Conservation (phyloP, 2,888 invertebrate genomes). For the Drosophila multiciliata region DNA sequence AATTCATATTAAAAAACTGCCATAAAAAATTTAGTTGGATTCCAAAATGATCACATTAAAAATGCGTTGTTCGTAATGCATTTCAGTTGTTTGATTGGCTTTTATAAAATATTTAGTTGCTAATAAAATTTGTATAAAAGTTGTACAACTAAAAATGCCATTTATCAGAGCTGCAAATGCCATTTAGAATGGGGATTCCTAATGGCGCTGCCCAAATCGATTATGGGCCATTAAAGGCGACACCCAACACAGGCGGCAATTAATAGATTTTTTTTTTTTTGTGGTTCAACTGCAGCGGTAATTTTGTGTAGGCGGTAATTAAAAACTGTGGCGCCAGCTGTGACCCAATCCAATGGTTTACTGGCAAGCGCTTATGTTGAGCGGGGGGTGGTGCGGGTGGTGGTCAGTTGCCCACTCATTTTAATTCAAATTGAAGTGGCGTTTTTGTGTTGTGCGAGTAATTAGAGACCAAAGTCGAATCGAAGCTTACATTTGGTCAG, state of each 20-base stretch:
- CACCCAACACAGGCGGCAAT: slow-evolving; percentile 57
- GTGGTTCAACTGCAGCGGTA: slow-evolving; percentile 55
- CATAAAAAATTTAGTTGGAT: too few relatives aligned
- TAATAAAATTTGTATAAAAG: neutral
- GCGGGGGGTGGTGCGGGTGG: neutral
- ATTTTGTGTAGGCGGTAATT: slow-evolving; percentile 77
- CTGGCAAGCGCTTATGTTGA: neutral
- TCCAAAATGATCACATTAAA: neutral
- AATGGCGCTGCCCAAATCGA: slow-evolving; percentile 70
- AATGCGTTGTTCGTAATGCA: neutral
- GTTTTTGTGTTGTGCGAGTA: slow-evolving; percentile 75
- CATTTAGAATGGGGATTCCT: slow-evolving; percentile 52
- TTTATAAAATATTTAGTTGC: neutral
- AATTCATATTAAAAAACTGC: neutral
- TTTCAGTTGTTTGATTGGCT: neutral
- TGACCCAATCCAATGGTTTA: slow-evolving; percentile 44
- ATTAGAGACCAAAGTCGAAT: slow-evolving; percentile 74
- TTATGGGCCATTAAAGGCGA: slow-evolving; percentile 70
- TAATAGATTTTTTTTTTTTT: slow-evolving; percentile 59
- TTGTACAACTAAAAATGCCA: slow-evolving; percentile 40
- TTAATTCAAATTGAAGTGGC: slow-evolving; percentile 78
- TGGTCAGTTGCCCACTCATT: slow-evolving; percentile 55
- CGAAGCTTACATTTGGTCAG: slow-evolving; percentile 71
- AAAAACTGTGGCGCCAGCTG: slow-evolving; percentile 76
- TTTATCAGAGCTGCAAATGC: slow-evolving; percentile 63